phyloP scores from a whole-genome alignment of 2,888 invertebrate species.

The Latheticus oryzae region DNA sequence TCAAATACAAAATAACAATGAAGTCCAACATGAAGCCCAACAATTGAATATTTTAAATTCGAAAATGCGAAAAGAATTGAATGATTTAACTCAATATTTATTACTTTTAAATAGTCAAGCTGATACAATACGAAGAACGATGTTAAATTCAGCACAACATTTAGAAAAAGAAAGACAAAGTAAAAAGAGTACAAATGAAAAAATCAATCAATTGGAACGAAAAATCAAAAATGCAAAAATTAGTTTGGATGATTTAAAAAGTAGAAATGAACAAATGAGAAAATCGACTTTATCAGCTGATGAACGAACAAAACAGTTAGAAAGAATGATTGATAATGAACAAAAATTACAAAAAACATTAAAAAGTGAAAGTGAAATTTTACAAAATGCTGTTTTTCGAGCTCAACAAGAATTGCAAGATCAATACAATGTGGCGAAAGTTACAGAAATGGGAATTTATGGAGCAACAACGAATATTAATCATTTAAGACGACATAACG shows the following conservation, averaged over 20 bases:
- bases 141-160: constrained; percentile 64
- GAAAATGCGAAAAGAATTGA: constrained; percentile 59
- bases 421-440: constrained; percentile 67
- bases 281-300: constrained; percentile 69
- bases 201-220: constrained; percentile 37
- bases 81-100: constrained; percentile 58
- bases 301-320: constrained; percentile 71
- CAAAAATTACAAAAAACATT: constrained; percentile 67
- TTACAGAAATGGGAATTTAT: constrained; percentile 69
- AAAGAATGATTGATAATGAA: constrained; percentile 72
- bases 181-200: constrained; percentile 52
- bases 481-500: constrained; percentile 67
- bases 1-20: constrained; percentile 71
- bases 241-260: constrained; percentile 62
- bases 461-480: constrained; percentile 65
- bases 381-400: constrained; percentile 68
- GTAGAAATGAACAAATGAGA: constrained; percentile 67
- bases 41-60: constrained; percentile 63
- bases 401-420: constrained; percentile 67
- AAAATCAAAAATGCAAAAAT: constrained; percentile 33
- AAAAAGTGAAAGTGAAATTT: constrained; percentile 66
- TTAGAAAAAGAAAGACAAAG: constrained; percentile 58
- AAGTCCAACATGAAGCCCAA: constrained; percentile 64
- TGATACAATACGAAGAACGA: constrained; percentile 66
- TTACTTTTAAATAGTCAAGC: constrained; percentile 64